Conservation (phyloP, 2,888 invertebrate species). For the Penaeus monodon region DNA sequence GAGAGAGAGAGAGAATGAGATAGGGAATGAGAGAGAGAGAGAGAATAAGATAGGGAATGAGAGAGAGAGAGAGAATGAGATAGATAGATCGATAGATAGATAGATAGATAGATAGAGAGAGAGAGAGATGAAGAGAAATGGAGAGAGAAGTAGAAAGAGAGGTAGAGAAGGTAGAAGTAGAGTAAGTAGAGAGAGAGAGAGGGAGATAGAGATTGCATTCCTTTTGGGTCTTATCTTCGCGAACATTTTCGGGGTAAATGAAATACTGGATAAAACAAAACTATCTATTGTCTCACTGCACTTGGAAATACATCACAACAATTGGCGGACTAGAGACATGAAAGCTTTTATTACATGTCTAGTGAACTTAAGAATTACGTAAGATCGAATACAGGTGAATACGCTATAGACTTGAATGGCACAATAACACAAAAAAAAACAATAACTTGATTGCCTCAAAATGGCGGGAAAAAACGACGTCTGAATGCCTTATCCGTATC, state of each 20-base stretch:
- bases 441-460: background rate
- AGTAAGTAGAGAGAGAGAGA: background rate
- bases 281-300: no score
- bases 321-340: no score
- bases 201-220: no score
- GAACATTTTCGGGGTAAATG: no score
- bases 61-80: background rate
- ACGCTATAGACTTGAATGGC: background rate
- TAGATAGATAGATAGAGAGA: no score
- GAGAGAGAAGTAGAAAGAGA: background rate
- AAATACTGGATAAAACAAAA: no score
- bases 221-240: no score
- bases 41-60: no score
- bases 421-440: background rate
- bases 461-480: background rate
- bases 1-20: no score
- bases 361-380: background rate
- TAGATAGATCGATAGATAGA: no score
- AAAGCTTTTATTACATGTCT: no score
- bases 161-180: background rate
- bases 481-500: slow-evolving; percentile 1
- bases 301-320: no score
- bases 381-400: background rate
- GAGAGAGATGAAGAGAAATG: background rate
- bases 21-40: slow-evolving; percentile 7